Evolutionary conservation across 2,888 invertebrate genomes (phyloP).

Genomic region (Oxystoma pomonae): DNA sequence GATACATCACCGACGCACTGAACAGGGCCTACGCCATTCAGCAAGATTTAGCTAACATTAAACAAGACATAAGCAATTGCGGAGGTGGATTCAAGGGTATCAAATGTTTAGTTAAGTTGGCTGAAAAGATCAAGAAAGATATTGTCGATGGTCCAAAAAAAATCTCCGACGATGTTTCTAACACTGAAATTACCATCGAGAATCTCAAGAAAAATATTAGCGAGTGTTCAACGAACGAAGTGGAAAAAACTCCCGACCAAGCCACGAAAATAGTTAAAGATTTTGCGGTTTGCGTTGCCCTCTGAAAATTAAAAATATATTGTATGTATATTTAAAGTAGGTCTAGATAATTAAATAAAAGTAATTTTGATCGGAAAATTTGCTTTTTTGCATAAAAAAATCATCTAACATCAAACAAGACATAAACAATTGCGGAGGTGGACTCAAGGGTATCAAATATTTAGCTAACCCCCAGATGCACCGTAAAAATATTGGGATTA

Average conservation of each 20-base stretch:
- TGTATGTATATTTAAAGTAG: neutral
- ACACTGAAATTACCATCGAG: neutral
- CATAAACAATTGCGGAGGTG: slow-evolving; percentile 19
- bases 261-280: slow-evolving; percentile 6
- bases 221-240: slow-evolving; percentile 1
- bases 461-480: too few relatives aligned
- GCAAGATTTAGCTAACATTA: slow-evolving; percentile 16
- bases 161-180: neutral
- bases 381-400: too few relatives aligned
- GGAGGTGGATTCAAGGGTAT: slow-evolving; percentile 12
- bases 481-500: too few relatives aligned
- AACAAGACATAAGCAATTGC: slow-evolving; percentile 17
- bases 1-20: neutral
- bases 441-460: slow-evolving; percentile 12
- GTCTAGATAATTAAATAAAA: neutral
- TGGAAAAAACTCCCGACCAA: slow-evolving; percentile 4
- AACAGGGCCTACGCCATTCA: slow-evolving; percentile 4
- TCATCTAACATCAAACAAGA: slow-evolving; percentile 15
- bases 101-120: slow-evolving; percentile 16
- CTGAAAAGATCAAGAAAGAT: slow-evolving; percentile 15
- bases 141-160: slow-evolving; percentile 7
- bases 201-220: neutral
- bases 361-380: too few relatives aligned
- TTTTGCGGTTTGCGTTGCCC: slow-evolving; percentile 5
- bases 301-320: neutral